phyloP scores from a whole-genome alignment of 2,888 invertebrate species.

The Ophion ventricosus region DNA sequence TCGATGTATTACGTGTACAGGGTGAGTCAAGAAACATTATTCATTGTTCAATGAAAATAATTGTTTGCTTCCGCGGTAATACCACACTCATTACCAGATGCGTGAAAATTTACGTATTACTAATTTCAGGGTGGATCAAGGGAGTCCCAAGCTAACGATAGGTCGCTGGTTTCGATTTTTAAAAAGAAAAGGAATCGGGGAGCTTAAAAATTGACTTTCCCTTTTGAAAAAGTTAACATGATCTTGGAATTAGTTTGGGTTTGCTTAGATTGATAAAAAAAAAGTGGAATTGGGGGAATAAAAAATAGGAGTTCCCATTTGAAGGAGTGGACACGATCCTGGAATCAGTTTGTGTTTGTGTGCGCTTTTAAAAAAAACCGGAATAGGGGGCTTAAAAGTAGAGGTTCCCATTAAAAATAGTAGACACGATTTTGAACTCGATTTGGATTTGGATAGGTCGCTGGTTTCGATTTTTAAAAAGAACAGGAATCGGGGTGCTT shows the following conservation, averaged over 20 bases:
- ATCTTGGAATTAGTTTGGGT: background rate
- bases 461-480: no score
- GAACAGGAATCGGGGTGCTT: no score
- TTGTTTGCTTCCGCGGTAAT: background rate
- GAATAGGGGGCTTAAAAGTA: no score
- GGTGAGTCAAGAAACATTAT: background rate
- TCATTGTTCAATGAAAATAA: no score
- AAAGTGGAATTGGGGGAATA: background rate
- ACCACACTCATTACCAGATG: background rate
- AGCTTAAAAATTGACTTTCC: background rate
- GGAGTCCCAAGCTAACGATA: background rate
- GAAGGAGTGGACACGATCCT: no score
- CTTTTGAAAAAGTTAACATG: background rate
- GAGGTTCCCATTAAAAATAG: no score
- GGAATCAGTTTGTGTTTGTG: no score
- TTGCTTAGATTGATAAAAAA: background rate
- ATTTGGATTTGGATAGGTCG: no score
- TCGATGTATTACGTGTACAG: background rate
- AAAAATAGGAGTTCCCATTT: background rate
- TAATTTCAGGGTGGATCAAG: background rate
- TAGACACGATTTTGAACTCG: no score
- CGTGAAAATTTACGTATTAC: background rate
- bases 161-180: background rate
- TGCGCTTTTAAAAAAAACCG: no score
- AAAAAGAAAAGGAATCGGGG: background rate